phyloP scores from a whole-genome alignment of 2,888 invertebrate species.

The Lamellibrachia columna region DNA sequence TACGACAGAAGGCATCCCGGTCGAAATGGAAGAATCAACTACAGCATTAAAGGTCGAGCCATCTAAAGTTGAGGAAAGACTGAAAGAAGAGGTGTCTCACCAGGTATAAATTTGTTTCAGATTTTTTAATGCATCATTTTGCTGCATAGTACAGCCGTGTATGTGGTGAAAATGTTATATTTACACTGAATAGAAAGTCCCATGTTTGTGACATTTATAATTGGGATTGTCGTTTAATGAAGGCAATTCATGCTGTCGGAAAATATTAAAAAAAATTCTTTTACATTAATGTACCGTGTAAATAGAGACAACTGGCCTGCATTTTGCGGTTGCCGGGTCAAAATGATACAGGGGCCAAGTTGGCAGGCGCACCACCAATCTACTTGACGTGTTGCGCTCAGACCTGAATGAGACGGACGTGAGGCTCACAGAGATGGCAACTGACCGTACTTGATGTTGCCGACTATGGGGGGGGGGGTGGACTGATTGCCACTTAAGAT shows the following conservation, averaged over 20 bases:
- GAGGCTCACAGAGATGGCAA: too few species aligned
- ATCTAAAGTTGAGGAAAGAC: neutral
- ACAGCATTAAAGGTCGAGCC: neutral
- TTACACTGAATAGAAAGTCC: neutral
- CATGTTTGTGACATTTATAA: neutral
- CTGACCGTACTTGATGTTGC: too few species aligned
- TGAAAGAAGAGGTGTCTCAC: slow-evolving; percentile 18
- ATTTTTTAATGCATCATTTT: too few species aligned
- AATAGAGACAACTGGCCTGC: too few species aligned
- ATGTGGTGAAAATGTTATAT: neutral
- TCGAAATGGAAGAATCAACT: neutral
- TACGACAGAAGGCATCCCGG: neutral
- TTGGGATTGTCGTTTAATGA: neutral
- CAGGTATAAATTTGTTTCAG: neutral
- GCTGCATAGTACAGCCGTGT: too few species aligned
- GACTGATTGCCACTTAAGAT: too few species aligned
- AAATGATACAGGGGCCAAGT: too few species aligned
- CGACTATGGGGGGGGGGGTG: too few species aligned
- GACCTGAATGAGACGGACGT: too few species aligned
- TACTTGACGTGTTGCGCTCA: too few species aligned
- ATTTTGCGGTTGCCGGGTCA: too few species aligned
- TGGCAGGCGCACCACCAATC: too few species aligned
- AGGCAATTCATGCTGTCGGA: neutral
- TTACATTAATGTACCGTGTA: neutral
- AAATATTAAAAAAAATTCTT: neutral